phyloP scores from a whole-genome alignment of 2,113 vertebrate species.

The Mesoclemmys tuberculata region DNA sequence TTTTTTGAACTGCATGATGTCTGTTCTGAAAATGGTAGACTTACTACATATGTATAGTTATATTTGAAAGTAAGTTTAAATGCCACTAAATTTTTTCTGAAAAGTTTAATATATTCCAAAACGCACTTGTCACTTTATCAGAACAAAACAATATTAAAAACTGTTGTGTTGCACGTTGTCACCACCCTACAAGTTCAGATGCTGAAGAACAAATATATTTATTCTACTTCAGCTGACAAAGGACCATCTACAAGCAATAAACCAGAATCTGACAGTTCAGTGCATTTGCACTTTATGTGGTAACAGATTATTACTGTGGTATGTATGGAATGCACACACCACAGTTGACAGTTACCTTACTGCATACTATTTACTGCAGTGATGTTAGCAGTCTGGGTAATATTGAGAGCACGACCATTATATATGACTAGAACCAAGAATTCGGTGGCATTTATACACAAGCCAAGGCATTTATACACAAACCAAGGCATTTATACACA shows the following conservation, averaged over 20 bases:
- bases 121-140: neutral
- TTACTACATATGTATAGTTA: neutral
- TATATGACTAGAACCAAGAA: neutral
- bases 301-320: neutral
- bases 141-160: neutral
- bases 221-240: neutral
- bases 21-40: neutral
- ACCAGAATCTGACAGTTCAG: neutral
- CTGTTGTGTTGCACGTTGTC: neutral
- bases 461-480: neutral
- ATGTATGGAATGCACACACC: neutral
- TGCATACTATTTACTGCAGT: neutral
- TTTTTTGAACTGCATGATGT: neutral
- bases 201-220: neutral
- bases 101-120: neutral
- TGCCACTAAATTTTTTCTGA: neutral
- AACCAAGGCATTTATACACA: neutral
- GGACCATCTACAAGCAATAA: neutral
- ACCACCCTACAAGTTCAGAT: neutral
- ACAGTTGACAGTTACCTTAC: neutral
- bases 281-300: neutral
- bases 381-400: neutral
- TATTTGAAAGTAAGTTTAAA: neutral
- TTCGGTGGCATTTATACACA: no score
- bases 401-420: neutral